Evolutionary conservation across 2,797 vertebrate species (phyloP), one percentile per base, ranked within the genome.

Genomic region (Chromobotia macracanthus): DNA sequence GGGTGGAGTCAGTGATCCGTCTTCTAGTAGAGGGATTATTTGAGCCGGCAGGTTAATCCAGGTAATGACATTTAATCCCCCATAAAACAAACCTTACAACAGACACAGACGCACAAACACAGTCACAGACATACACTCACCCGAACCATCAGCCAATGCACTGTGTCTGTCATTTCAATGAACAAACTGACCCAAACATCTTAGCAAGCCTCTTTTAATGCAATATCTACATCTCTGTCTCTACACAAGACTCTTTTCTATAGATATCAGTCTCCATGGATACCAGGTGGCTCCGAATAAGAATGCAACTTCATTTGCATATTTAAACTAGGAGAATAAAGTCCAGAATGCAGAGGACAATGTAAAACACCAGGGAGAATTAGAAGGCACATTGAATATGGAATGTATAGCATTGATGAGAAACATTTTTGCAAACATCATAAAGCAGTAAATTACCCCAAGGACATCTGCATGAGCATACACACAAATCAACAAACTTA

Each of bases 51-150:
- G 84, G 86, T 84, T 93, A 93, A 93, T 93, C 91, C 91, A 85
- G 82, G 91, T 92, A 91, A 92, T 86, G 87, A 89, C 83, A 72
- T 89, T 89, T 91, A 93, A 93, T 92, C 91, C 89, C 89, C 87
- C 87, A 85, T 86, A 87, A 91, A 90, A 90, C 87, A 93, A 94
- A 92, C 90, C 87, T 91, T 90, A 89, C 89, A 87, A 91, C 88
- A 87, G 25, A 71, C 83, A 86, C 75, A 38, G 58, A 68, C 41
- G 61, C 75, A 56, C 60, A 81, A 61, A 75, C 74, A 74, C 53
- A 64, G 3, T 58, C 23, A 65, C 21, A 88, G 79, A 83, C 67
- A 25, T 38, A 72, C 55, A 25, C 9, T 41, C 84, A 80, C 83
- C 71, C 19, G 51, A 44, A 76, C 72, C 80, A 23, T 53, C 28